Base-by-base conservation (phyloP, 2,113 vertebrate species). In the Salminus brasiliensis region DNA sequence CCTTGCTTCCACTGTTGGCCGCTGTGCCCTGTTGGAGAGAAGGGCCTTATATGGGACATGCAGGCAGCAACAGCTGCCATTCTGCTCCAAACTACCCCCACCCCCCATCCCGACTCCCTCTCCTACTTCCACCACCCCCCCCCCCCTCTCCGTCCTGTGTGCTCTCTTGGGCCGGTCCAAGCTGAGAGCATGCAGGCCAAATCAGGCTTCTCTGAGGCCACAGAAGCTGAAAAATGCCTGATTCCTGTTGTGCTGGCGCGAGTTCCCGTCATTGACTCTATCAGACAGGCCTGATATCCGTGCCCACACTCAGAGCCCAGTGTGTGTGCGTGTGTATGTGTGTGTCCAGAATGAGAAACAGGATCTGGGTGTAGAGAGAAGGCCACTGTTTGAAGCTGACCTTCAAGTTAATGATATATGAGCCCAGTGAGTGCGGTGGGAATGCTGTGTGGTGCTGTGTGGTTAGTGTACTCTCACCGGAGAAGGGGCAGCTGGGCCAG, bases 341-440 rank as follows among this genome's bases (percentile, higher is more conserved):
- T 74, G 83, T 87, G 88, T 87, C 88, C 81, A 62, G 87, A 85
- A 89, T 73, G 88, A 88, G 91, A 92, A 93, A 93, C 29, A 79
- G 88, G 89, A 92, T 87, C 89, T 86, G 81, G 87, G 88, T 65
- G 85, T 87, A 68, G 88, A 91, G 85, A 85, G 86, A 84, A 82
- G 88, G 72, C 52, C 68, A 69, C 87, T 76, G 88, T 92, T 93
- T 91, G 89, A 92, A 91, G 90, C 85, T 88, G 88, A 90, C 90
- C 88, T 91, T 92, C 85, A 86, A 69, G 88, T 91, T 88, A 89
- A 89, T 92, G 91, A 92, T 89, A 91, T 90, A 89, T 83, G 89
- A 91, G 85, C 80, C 66, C 72, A 69, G 76, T 75, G 74, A 68
- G 82, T 82, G 87, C 76, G 77, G 83, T 84, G 83, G 83, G 87